These are phyloP conservation scores for Odontocolon sp. DNA, from an alignment of 2,888 invertebrate genomes.

Conservation along the genomic window DNA sequence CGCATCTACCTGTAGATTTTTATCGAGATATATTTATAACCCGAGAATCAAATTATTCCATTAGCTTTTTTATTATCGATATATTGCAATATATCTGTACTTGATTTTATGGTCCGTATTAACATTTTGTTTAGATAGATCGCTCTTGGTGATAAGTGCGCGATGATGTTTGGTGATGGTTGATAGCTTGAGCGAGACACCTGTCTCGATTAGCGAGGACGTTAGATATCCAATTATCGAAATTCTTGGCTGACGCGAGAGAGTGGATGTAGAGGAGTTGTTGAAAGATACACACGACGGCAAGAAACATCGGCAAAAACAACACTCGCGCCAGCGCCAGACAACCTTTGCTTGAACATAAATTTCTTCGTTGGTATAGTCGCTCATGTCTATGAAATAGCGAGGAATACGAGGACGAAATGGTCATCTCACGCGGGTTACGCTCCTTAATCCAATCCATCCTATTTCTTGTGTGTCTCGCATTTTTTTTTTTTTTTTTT, in stretches of 20 bases:
- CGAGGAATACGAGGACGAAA: slow-evolving; percentile 37
- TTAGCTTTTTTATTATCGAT: not conserved
- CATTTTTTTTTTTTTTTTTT: slow-evolving; percentile 12
- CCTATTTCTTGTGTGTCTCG: slow-evolving; percentile 12
- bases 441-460: slow-evolving; percentile 49
- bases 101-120: not conserved
- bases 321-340: slow-evolving; percentile 18
- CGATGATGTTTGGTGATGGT: not conserved
- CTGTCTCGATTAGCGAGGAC: slow-evolving; percentile 8
- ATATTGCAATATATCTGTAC: not conserved
- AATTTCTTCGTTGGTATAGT: slow-evolving; percentile 50
- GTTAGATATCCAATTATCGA: slow-evolving; percentile 30
- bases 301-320: slow-evolving; percentile 39
- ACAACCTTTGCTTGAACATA: slow-evolving; percentile 37
- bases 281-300: not conserved
- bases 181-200: not conserved
- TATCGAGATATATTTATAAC: slow-evolving; percentile 11
- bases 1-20: not conserved
- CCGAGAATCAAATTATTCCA: slow-evolving; percentile 28
- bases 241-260: not conserved
- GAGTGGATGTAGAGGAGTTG: not conserved
- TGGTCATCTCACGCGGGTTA: slow-evolving; percentile 52
- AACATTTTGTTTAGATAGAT: not conserved
- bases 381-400: slow-evolving; percentile 39
- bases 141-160: not conserved